Base-by-base conservation (phyloP, 1,140 invertebrate genomes). In the Hypothenemus hampei region DNA sequence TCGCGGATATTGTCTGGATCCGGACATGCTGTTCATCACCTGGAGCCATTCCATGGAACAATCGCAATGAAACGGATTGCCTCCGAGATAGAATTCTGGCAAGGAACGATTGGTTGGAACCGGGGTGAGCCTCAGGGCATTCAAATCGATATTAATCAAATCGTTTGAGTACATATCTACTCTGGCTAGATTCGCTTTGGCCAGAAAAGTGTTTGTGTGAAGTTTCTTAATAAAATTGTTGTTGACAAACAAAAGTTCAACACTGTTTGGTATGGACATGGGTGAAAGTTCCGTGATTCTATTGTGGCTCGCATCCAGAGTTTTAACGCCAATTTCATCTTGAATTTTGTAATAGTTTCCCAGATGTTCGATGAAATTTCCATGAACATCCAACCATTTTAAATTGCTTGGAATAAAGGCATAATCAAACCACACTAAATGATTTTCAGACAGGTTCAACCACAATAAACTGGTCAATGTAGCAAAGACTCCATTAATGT, bases 11-110 rank as follows among this genome's bases (percentile, higher is more conserved):
- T 91, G 87, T 6, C 87, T 75, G 57, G 83, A 78, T 0, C 82
- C 81, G 46, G 85, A 88, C 76, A 89, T 82, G 65, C 89, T 89
- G 70, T 91, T 91, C 66, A 93, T 85, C 21, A 85, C 80, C 22
- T 89, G 88, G 61, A 95, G 72, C 90, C 90, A 94, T 65, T 93
- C 90, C 89, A 93, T 92, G 46, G 84, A 84, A 74, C 91, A 94
- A 65, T 94, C 89, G 70, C 91, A 94, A 61, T 89, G 82, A 72
- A 93, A 92, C 0, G 89, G 87, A 72, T 94, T 94, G 1, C 89
- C 89, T 35, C 89, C 89, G 37, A 93, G 77, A 68, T 91, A 91
- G 68, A 93, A 89, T 69, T 92, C 89, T 0, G 90, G 89, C 54
- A 91, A 71, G 1, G 79, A 76, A 61, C 82, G 81, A 23, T 83